These are phyloP conservation scores for Drosophila nannoptera DNA, from an alignment of 1,140 invertebrate genomes.

Conservation along the genomic window DNA sequence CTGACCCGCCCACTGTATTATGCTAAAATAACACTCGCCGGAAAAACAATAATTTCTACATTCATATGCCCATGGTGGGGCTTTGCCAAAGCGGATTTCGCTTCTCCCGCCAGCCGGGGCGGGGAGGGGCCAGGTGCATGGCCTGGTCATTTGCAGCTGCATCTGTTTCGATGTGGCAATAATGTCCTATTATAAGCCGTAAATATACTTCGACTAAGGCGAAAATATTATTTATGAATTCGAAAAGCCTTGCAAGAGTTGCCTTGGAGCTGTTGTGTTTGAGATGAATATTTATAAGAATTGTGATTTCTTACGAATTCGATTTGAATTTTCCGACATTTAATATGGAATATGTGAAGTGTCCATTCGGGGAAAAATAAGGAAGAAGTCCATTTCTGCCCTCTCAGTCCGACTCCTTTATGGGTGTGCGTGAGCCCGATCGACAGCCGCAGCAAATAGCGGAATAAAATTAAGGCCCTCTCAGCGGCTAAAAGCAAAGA, in stretches of 20 bases:
- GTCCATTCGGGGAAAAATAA: too few species aligned
- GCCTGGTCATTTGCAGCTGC: constrained; percentile 26
- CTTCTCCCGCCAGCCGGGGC: constrained; percentile 9
- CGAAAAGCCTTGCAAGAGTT: background rate
- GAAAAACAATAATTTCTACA: constrained; percentile 68
- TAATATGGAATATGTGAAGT: too few species aligned
- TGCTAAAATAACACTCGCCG: constrained; percentile 60
- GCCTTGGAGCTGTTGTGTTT: too few species aligned
- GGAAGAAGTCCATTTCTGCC: too few species aligned
- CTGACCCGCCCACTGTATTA: constrained; percentile 50
- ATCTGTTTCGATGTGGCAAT: background rate
- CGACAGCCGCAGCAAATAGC: constrained; percentile 10
- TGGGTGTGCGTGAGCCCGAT: constrained; percentile 1
- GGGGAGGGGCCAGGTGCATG: background rate
- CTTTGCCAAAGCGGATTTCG: constrained; percentile 63
- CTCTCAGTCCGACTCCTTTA: too few species aligned
- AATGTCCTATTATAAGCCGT: background rate
- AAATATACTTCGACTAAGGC: background rate
- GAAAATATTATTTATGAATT: background rate
- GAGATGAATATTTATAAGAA: too few species aligned
- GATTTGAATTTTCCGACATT: too few species aligned
- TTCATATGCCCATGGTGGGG: constrained; percentile 48
- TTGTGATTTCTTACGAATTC: too few species aligned
- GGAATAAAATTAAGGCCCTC: constrained; percentile 6
- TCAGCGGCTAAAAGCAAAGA: constrained; percentile 6